Percentiles rank a stretch among this genome's conserved stretches.
These are phyloP conservation scores for Leucoraja erinaceus DNA, from an alignment of 2,113 vertebrate species.

Conservation along the genomic window DNA sequence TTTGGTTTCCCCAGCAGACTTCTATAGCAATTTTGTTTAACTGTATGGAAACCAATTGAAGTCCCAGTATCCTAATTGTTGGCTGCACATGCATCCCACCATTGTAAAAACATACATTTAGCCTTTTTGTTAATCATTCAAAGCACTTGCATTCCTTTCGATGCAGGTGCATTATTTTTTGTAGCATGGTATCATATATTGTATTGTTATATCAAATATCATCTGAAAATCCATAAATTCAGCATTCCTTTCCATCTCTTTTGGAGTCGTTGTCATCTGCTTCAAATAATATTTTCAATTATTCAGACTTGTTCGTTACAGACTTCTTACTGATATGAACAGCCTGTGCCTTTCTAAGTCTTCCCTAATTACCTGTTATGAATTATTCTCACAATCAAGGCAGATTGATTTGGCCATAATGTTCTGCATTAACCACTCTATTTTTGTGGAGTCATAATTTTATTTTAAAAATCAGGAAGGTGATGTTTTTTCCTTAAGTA, in stretches of 20 bases:
- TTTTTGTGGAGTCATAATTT: neutral
- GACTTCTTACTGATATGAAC: neutral
- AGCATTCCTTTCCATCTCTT: neutral
- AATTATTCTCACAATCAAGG: neutral
- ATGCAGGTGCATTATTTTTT: neutral
- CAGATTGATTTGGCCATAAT: neutral
- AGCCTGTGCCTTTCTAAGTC: neutral
- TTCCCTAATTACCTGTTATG: neutral
- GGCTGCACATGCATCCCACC: neutral
- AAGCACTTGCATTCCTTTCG: neutral
- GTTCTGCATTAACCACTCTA: neutral
- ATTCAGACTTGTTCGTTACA: neutral
- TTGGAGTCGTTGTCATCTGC: neutral
- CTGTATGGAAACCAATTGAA: neutral
- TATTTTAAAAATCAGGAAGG: no score
- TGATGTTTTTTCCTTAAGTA: no score
- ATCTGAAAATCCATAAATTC: neutral
- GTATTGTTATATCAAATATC: neutral
- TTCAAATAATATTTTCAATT: neutral
- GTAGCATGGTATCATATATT: neutral
- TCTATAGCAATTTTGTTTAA: neutral
- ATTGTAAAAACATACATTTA: neutral
- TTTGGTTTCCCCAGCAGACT: neutral
- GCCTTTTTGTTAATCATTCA: neutral
- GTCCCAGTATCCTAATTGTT: neutral